Evolutionary conservation across 2,888 invertebrate genomes (phyloP).

Genomic region (Belgica antarctica): DNA sequence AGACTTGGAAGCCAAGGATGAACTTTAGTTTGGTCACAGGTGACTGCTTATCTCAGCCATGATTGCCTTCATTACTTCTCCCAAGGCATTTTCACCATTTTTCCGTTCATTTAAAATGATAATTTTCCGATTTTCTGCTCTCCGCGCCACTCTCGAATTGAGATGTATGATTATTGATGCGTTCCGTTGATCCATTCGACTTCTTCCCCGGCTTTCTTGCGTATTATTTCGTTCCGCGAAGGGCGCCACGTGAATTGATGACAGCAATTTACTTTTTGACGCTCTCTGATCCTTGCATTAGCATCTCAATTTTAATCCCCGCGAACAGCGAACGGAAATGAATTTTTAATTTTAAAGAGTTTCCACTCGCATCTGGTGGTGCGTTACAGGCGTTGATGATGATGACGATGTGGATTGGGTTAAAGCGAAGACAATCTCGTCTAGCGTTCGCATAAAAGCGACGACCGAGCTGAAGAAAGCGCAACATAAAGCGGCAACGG

Average conservation of each 20-base stretch:
- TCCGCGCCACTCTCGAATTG: constrained; percentile 20
- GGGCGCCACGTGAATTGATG: constrained; percentile 37
- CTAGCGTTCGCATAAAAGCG: no score
- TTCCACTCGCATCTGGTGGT: constrained; percentile 12
- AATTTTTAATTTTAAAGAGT: not conserved
- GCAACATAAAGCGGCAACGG: constrained; percentile 12
- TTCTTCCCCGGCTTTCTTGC: constrained; percentile 18
- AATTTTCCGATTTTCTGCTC: constrained; percentile 18
- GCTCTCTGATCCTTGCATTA: constrained; percentile 15
- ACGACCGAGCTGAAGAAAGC: not conserved
- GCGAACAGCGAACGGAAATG: constrained; percentile 1
- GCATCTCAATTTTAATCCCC: constrained; percentile 12
- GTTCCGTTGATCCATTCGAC: constrained; percentile 39
- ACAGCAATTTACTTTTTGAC: constrained; percentile 28
- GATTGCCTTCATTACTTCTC: constrained; percentile 22
- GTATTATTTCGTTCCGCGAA: no score
- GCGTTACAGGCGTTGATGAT: no score
- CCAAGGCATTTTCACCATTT: constrained; percentile 4
- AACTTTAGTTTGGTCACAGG: constrained; percentile 31
- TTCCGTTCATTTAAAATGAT: constrained; percentile 27
- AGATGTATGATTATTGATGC: constrained; percentile 44
- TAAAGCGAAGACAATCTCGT: not conserved
- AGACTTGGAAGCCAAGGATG: not conserved
- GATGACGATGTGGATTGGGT: not conserved
- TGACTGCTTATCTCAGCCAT: constrained; percentile 6